Percentiles rank a stretch among this genome's conserved stretches.
These are phyloP conservation scores for Lepidurus apus DNA, from an alignment of 1,140 invertebrate genomes.

Conservation along the genomic window DNA sequence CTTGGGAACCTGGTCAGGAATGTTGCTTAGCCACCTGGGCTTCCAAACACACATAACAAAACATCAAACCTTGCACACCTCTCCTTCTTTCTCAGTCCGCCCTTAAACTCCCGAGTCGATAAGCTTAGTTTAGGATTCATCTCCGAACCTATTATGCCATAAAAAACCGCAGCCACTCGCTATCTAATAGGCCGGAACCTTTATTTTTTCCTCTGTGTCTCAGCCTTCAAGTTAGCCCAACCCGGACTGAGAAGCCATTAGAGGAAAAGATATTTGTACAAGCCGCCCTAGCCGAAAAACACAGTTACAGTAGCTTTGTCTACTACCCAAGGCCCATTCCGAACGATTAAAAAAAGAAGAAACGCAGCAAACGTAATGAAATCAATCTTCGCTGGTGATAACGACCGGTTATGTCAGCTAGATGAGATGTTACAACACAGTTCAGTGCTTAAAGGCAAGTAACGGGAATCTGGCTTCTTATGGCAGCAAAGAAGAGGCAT, in stretches of 20 bases:
- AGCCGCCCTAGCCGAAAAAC: background rate
- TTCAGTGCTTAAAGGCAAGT: background rate
- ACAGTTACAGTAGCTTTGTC: background rate
- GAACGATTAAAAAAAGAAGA: background rate
- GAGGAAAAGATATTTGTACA: background rate
- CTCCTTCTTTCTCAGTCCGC: background rate
- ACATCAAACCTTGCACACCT: background rate
- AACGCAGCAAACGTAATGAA: background rate
- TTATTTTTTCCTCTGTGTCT: background rate
- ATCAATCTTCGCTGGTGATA: background rate
- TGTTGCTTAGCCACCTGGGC: conserved; percentile 17
- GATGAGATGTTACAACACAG: background rate
- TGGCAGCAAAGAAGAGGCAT: background rate
- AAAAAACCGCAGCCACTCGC: background rate
- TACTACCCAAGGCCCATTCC: background rate
- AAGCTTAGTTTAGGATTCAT: background rate
- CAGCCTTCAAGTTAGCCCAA: too few relatives aligned
- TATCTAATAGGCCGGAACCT: background rate
- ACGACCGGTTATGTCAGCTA: background rate
- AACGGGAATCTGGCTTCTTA: background rate
- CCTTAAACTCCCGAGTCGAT: background rate
- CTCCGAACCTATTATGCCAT: background rate
- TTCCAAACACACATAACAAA: conserved; percentile 10
- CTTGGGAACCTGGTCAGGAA: conserved; percentile 9
- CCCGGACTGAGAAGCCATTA: background rate